These are phyloP conservation scores for Taeniopygia guttata DNA, from an alignment of 2,797 vertebrate genomes.

Conservation along the genomic window DNA sequence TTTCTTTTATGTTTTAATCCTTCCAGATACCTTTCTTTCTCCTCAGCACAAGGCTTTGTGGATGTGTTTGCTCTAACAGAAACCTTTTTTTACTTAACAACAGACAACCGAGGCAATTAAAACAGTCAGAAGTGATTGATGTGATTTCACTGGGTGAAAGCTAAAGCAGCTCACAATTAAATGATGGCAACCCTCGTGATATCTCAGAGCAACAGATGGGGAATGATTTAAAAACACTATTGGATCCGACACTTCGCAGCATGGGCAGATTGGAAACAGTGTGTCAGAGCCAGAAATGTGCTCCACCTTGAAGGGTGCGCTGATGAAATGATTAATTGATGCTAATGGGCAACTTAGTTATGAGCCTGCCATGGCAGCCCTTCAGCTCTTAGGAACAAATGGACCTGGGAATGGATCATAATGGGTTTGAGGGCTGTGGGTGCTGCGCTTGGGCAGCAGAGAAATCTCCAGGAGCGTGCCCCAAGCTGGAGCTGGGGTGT, in stretches of 20 bases:
- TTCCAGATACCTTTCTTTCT: not conserved
- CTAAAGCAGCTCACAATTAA: conserved; percentile 28
- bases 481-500: not conserved
- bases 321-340: conserved; percentile 39
- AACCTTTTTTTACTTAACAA: conserved; percentile 30
- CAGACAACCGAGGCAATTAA: conserved; percentile 31
- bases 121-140: conserved; percentile 47
- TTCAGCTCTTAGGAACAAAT: not conserved
- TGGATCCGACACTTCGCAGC: not conserved
- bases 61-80: not conserved
- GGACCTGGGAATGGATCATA: not conserved
- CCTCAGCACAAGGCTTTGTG: not conserved
- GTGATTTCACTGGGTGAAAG: conserved; percentile 40
- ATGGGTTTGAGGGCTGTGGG: not conserved
- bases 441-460: rapidly evolving
- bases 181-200: conserved; percentile 29
- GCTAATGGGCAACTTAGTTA: not conserved
- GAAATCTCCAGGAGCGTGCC: rapidly evolving
- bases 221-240: conserved; percentile 12
- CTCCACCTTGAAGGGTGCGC: not conserved
- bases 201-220: conserved; percentile 57
- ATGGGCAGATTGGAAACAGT: conserved; percentile 17
- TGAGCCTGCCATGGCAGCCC: rapidly evolving
- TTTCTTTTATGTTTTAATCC: not conserved
- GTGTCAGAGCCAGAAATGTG: conserved; percentile 1